Base-by-base conservation (phyloP, 1,140 invertebrate species). In the Pogonomyrmex californicus region DNA sequence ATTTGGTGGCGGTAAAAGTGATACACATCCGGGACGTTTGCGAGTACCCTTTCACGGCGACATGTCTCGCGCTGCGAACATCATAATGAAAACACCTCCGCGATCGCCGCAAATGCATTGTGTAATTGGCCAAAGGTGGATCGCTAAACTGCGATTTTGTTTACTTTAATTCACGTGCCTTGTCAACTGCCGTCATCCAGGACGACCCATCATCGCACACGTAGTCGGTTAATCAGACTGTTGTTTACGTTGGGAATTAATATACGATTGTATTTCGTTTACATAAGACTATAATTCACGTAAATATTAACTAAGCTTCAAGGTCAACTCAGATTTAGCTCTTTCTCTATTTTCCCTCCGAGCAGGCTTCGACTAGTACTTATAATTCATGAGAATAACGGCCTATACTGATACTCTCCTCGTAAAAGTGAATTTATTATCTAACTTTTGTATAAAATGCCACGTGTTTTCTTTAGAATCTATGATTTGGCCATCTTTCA, bases 71-170 rank as follows among this genome's bases (percentile, higher is more conserved):
- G n/a, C 71, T 2, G 12, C n/a, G 9, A 33, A 78, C 75, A 77
- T 62, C 49, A 41, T 62, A 56, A 62, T 54, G 44, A 54, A 4
- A 56, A 44, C 10, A 23, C 6, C 60, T 73, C 12, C 60, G 47
- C 17, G 38, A 68, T 23, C 41, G 4, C 4, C 23, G 10, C 12
- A 12, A 12, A 30, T 5, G 17, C 49, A 23, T 10, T 44, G 17
- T 41, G 38, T 41, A 44, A 66, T 44, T 1, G 41, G 10, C 38
- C 23, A 23, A 17, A 58, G 1, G 38, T 56, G 49, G 17, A 70
- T 44, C 9, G 65, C 41, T 54, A 51, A 81, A 66, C 47, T 68
- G 77, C 68, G 47, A 81, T 81, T 51, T 68, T 54, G 14, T 0
- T n/a, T 2, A 44, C 4, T 68, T 76, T 60, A 23, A 76, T 41